These are phyloP conservation scores for Eutolmus rufibarbis DNA, from an alignment of 2,888 invertebrate genomes.

Conservation along the genomic window DNA sequence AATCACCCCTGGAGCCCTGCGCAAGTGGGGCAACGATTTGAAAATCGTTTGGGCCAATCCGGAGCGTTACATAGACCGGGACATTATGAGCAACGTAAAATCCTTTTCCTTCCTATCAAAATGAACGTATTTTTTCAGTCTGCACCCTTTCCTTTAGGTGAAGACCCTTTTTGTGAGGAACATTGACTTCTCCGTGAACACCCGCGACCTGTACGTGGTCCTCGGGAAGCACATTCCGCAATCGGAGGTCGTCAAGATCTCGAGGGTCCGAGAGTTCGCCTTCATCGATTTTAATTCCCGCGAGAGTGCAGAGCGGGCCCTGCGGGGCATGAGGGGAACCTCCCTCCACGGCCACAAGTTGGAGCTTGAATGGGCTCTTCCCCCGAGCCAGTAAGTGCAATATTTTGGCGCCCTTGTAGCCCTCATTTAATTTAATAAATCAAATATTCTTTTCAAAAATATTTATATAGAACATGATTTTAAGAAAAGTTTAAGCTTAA, in stretches of 20 bases:
- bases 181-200: slow-evolving; percentile 54
- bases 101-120: background rate
- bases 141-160: slow-evolving; percentile 48
- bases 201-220: slow-evolving; percentile 51
- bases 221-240: slow-evolving; percentile 51
- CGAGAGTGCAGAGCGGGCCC: slow-evolving; percentile 52
- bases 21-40: slow-evolving; percentile 54
- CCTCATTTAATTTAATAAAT: too few species aligned
- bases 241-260: slow-evolving; percentile 52
- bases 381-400: slow-evolving; percentile 53
- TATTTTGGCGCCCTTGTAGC: too few species aligned
- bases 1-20: slow-evolving; percentile 52
- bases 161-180: slow-evolving; percentile 55
- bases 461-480: too few species aligned
- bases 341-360: slow-evolving; percentile 50
- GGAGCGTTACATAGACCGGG: slow-evolving; percentile 49
- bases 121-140: background rate
- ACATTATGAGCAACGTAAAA: slow-evolving; percentile 30
- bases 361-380: slow-evolving; percentile 55
- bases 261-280: slow-evolving; percentile 54
- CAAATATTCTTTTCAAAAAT: too few species aligned
- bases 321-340: slow-evolving; percentile 51
- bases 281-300: slow-evolving; percentile 54
- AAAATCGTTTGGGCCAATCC: slow-evolving; percentile 56
- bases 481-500: too few species aligned